phyloP scores from a whole-genome alignment of 2,888 invertebrate genomes.

The Acanthoscelides obtectus region DNA sequence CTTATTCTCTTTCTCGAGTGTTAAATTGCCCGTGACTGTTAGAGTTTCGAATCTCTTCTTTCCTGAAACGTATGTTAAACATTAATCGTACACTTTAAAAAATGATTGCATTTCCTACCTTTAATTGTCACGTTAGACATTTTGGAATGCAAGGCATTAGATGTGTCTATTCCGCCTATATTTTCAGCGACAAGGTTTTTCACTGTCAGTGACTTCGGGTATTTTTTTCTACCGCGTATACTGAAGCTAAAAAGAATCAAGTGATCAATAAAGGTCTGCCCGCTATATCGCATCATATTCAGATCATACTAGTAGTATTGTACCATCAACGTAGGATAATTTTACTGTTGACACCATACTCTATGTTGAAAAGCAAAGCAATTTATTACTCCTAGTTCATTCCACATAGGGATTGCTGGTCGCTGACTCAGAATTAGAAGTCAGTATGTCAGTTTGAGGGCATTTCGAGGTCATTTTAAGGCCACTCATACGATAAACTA shows the following conservation, averaged over 20 bases:
- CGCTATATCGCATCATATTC: no score
- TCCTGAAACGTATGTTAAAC: slow-evolving; percentile 16
- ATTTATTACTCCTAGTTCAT: no score
- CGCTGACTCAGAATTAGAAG: no score
- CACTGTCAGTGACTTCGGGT: slow-evolving; percentile 27
- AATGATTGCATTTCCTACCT: neutral
- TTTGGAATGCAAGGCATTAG: slow-evolving; percentile 17
- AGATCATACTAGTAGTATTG: no score
- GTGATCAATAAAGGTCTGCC: neutral
- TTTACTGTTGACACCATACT: no score
- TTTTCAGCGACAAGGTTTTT: slow-evolving; percentile 24
- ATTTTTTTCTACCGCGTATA: slow-evolving; percentile 33
- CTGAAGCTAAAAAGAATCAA: slow-evolving; percentile 22
- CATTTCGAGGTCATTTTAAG: no score
- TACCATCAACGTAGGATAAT: no score
- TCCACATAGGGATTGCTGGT: no score
- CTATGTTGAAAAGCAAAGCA: no score
- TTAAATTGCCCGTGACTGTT: slow-evolving; percentile 27
- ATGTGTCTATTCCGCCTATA: slow-evolving; percentile 19
- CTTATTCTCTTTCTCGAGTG: slow-evolving; percentile 5
- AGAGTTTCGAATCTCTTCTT: slow-evolving; percentile 27
- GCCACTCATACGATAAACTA: no score
- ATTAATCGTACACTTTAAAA: neutral
- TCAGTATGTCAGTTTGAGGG: no score
- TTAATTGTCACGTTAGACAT: neutral